Evolutionary conservation across 1,140 invertebrate genomes (phyloP), one percentile per base, ranked within the genome.

Genomic region (Ceratoteleas bidentatus): DNA sequence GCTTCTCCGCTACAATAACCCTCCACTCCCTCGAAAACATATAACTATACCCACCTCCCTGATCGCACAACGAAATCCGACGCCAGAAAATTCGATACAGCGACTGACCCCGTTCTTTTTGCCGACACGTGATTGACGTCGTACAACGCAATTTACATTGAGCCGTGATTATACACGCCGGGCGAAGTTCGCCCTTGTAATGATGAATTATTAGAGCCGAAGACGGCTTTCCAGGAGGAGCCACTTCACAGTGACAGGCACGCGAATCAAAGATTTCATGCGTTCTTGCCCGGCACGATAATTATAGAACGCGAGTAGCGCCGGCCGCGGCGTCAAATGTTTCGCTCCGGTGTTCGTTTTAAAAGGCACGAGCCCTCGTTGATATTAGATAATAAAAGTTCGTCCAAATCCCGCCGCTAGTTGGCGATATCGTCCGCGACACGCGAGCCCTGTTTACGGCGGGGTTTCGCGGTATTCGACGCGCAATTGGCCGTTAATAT

Each of bases 341-440:
- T 58, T 47, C 53, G 24, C 14, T 52, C 57, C 45, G 24, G 50
- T 33, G 47, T 61, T 62, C 8, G 65, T 85, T 85, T 86, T 85
- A 86, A 68, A 84, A 83, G 74, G 60, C 79, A 81, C 78, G 60
- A 79, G 43, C 58, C 24, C 49, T 81, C 61, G 56, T 74, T 81
- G 81, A 54, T 68, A 43, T 73, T 81, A 83, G 85, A 84, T 84
- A 83, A 83, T 84, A 84, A 86, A 87, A 84, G 80, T 84, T 86
- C 64, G 24, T 53, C 10, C 16, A 24, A 43, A 54, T 33, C 13
- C 52, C 5, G 13, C 34, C 58, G 60, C 57, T 62, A 16, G 15
- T 36, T 53, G 33, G 9, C 47, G 33, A 6, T 50, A 57, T 64
- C 61, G 33, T 40, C 32, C 47, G 14, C 32, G 50, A 54, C 76